Conservation (phyloP, 2,888 invertebrate species). For the Hypercompe scribonia region DNA sequence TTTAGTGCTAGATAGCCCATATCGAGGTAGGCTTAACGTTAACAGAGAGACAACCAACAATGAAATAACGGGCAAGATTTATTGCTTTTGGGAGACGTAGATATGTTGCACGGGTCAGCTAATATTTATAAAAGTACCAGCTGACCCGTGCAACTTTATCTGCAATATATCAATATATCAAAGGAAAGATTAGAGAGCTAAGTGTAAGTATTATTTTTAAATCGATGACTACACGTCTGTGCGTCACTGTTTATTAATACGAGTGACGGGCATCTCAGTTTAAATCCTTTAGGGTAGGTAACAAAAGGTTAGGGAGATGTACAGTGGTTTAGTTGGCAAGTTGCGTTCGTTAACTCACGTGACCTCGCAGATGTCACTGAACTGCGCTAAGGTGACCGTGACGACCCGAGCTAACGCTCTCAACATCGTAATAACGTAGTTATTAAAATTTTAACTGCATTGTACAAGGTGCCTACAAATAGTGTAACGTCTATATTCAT, state of each 20-base stretch:
- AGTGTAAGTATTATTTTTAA: not conserved
- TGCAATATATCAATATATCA: too few relatives aligned
- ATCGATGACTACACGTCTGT: not conserved
- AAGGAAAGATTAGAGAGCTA: not conserved
- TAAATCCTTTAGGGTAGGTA: not conserved
- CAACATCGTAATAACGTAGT: constrained; percentile 6
- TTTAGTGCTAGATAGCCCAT: too few relatives aligned
- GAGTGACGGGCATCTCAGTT: not conserved
- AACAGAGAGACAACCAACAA: too few relatives aligned
- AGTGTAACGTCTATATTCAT: not conserved
- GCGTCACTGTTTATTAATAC: not conserved
- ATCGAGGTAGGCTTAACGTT: too few relatives aligned
- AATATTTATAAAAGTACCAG: too few relatives aligned
- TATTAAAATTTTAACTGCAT: constrained; percentile 26
- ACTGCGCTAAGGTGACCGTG: constrained; percentile 54
- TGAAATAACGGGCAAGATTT: too few relatives aligned
- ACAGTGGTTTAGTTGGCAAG: constrained; percentile 29
- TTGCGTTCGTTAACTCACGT: constrained; percentile 49
- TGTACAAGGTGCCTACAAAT: constrained; percentile 10
- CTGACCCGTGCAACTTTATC: too few relatives aligned
- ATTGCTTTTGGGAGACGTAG: too few relatives aligned
- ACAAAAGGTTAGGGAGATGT: constrained; percentile 28
- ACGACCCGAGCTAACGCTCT: constrained; percentile 25
- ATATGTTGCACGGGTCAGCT: too few relatives aligned
- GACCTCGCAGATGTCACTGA: constrained; percentile 47